phyloP scores from a whole-genome alignment of 2,113 vertebrate genomes.

The Cavia aperea region DNA sequence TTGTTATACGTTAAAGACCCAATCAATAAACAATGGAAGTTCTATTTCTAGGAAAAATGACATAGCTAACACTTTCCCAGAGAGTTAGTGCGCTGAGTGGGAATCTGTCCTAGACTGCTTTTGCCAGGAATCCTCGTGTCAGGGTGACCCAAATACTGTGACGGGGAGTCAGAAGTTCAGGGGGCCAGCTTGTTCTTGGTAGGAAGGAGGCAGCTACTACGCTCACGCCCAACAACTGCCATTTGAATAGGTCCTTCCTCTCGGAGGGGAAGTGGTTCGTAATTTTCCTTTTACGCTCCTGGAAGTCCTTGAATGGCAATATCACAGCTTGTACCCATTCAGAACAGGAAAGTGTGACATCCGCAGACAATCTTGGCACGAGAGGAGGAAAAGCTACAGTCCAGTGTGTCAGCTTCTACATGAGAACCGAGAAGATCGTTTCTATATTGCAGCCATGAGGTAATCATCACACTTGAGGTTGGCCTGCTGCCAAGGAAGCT shows the following conservation, averaged over 20 bases:
- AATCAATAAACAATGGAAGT: constrained; percentile 3
- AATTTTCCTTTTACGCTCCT: constrained; percentile 46
- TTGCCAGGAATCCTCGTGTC: background rate
- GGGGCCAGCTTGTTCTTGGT: constrained; percentile 29
- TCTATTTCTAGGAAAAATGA: constrained; percentile 36
- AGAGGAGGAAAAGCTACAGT: constrained; percentile 17
- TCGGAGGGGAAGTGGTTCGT: background rate
- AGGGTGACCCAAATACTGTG: background rate
- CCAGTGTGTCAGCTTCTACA: constrained; percentile 50
- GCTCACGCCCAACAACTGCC: background rate
- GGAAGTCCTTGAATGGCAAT: constrained; percentile 54
- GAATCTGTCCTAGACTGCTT: background rate
- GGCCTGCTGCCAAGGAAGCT: background rate
- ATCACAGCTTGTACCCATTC: constrained; percentile 61
- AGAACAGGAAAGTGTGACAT: constrained; percentile 60
- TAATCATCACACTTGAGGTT: background rate
- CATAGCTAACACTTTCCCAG: background rate
- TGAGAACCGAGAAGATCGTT: constrained; percentile 32
- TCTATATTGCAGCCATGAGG: constrained; percentile 32
- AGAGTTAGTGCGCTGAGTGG: background rate
- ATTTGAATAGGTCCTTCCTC: constrained; percentile 61
- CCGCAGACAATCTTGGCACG: background rate
- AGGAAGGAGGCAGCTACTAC: constrained; percentile 35
- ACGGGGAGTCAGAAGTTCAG: background rate
- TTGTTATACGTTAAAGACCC: constrained; percentile 43